These are phyloP conservation scores for Bellardia pandia DNA, from an alignment of 2,888 invertebrate species.

Conservation along the genomic window DNA sequence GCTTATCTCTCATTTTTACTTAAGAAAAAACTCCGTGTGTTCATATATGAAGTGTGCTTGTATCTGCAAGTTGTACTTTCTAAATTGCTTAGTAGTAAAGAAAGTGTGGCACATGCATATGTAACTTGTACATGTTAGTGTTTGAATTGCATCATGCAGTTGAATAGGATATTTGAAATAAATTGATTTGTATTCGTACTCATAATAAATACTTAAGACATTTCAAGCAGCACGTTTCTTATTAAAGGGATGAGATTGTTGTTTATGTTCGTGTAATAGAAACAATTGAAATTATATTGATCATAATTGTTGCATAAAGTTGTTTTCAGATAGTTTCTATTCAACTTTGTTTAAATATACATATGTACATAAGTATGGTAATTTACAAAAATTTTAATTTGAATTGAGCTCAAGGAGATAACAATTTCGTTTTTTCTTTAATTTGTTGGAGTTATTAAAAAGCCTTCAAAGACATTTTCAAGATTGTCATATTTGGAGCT, in stretches of 20 bases:
- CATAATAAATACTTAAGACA: slow-evolving; percentile 46
- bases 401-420: no score
- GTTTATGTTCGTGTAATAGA: not conserved
- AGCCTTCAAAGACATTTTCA: no score
- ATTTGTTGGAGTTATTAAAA: no score
- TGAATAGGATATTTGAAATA: slow-evolving; percentile 47
- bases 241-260: slow-evolving; percentile 36
- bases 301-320: slow-evolving; percentile 1
- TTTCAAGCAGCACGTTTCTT: slow-evolving; percentile 54
- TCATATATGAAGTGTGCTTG: no score
- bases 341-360: no score
- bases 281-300: slow-evolving; percentile 27
- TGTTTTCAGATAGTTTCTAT: no score
- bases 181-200: slow-evolving; percentile 64
- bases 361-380: no score
- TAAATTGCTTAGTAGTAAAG: slow-evolving; percentile 63
- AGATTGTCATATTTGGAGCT: no score
- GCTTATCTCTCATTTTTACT: slow-evolving; percentile 72
- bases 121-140: slow-evolving; percentile 2
- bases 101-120: slow-evolving; percentile 9
- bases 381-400: no score
- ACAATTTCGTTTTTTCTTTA: no score
- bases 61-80: slow-evolving; percentile 20
- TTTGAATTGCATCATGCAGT: slow-evolving; percentile 45
- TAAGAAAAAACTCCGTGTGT: slow-evolving; percentile 31